Base-by-base conservation (phyloP, 2,888 invertebrate genomes). In the Agrochola lychnidis region DNA sequence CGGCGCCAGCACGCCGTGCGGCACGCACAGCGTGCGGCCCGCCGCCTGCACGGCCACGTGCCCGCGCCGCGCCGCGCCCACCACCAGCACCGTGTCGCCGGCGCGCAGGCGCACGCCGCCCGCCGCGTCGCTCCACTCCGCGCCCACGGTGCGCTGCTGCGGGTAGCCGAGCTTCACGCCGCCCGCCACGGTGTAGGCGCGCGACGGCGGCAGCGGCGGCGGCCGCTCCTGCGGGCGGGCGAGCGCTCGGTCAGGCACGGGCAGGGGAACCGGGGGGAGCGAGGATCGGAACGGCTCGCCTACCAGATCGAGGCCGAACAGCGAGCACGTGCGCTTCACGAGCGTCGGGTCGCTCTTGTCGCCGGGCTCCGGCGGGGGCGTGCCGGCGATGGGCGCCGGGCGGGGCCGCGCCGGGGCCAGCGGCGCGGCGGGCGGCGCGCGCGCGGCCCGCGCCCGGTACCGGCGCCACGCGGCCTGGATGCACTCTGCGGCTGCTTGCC, bases 151-250 rank as follows among this genome's bases (percentile, higher is more conserved):
- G 92, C 99, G 97, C 88, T 98, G 98, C 96, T 99, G 99, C 83
- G 99, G 99, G 97, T 99, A 99, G 89, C 98, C 98, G 86, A 99
- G 97, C 96, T 99, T 99, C 78, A 98, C 98, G 94, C 99, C 99
- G 89, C 99, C 99, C 48, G 98, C 97, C 78, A 99, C 98, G 10
- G 99, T 99, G 96, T 99, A 99, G 3, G 98, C 98, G 88, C 99
- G 97, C 90, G 98, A 98, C 53, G 99, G 98, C 68, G 99, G 99
- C 84, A 99, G 98, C 51, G 99, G 99, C 56, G 99, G 99, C 56
- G 99, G 99, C 82, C 98, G 97, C 95, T 99, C 99, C 98, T 98
- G 94, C 62, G 71, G 86, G 90, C 25, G 78, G 70, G 48, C 76
- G 69, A 62, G 70, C 75, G 45, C 51, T n/a, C 61, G 72, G 62